A percentile compares a stretch with the other conserved stretches of the same genome.
Evolutionary conservation across 2,797 vertebrate genomes (phyloP).

Genomic region (Nannoperca australis): DNA sequence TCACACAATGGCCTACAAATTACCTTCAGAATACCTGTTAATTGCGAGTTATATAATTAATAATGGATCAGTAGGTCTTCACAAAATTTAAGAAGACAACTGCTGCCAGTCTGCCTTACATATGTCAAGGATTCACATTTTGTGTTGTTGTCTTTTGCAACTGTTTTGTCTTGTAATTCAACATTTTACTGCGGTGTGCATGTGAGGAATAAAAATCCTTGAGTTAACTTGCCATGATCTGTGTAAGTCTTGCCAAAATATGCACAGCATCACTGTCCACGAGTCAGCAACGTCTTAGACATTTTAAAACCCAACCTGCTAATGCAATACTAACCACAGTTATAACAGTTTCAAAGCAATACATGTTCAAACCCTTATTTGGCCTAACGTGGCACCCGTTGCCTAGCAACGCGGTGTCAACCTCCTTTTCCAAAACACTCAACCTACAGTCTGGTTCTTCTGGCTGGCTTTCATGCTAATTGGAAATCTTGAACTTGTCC

Average conservation of each 20-base stretch:
- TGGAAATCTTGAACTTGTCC: not conserved
- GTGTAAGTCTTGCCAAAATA: not conserved
- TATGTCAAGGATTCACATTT: slow-evolving; percentile 2
- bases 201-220: not conserved
- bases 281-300: not conserved
- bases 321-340: not conserved
- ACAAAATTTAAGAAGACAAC: not conserved
- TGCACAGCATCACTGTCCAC: not conserved
- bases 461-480: not conserved
- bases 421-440: slow-evolving; percentile 60
- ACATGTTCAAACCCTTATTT: slow-evolving; percentile 11
- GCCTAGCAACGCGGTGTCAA: slow-evolving; percentile 78
- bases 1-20: not conserved
- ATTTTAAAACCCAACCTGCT: not conserved
- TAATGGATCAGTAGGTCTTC: not conserved
- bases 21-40: not conserved
- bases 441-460: not conserved
- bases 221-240: not conserved
- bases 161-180: not conserved
- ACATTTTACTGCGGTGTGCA: not conserved
- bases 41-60: not conserved
- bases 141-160: not conserved
- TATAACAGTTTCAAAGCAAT: slow-evolving; percentile 8
- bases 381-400: slow-evolving; percentile 56
- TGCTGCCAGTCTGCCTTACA: not conserved